Evolutionary conservation across 1,140 invertebrate species (phyloP), one percentile per base, ranked within the genome.

Genomic region (Drosophila sp.): DNA sequence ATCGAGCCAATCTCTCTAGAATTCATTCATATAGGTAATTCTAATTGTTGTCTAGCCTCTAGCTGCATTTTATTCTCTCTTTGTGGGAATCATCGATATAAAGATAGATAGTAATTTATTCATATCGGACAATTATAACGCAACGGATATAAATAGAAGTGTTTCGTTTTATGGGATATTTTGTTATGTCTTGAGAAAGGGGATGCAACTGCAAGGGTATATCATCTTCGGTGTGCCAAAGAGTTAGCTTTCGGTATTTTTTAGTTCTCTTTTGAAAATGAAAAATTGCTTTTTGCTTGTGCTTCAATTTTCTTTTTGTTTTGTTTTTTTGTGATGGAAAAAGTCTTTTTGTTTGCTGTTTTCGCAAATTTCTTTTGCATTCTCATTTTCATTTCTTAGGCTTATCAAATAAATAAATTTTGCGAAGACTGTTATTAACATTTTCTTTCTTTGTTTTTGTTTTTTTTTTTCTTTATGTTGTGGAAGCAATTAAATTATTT

Each of bases 401-500:
- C 44, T 50, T 50, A 50, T 5, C 44, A 70, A 70, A 60, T 76
- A 60, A 56, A 60, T 66, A n/a, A 25, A 65, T 54, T 66, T 50
- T 11, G 54, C 54, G 60, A 61, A 61, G 60, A 57, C 56, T 41
- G 25, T 41, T 62, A 30, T 38, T 38, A 10, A 38, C 38, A 23
- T 27, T 50, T 44, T 47, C 29, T 50, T 7, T 50, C 7, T 4
- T 62, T 44, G n/a, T 44, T 44, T 17, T 17, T 23, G 0, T 65
- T n/a, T 50, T 40, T 7, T 33, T 64, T n/a, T 60, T 35, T 8
- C 30, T 60, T 41, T 6, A 11, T 58, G 56, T 69, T 76, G 65
- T 79, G 84, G 83, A 87, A 86, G 83, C 84, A 86, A 78, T 73
- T 41, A 50, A 72, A 67, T 62, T 66, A 50, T 62, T 64, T 64